A percentile compares a stretch with the other conserved stretches of the same genome.
phyloP scores from a whole-genome alignment of 2,113 vertebrate species.

The Urocynchramus pylzowi region DNA sequence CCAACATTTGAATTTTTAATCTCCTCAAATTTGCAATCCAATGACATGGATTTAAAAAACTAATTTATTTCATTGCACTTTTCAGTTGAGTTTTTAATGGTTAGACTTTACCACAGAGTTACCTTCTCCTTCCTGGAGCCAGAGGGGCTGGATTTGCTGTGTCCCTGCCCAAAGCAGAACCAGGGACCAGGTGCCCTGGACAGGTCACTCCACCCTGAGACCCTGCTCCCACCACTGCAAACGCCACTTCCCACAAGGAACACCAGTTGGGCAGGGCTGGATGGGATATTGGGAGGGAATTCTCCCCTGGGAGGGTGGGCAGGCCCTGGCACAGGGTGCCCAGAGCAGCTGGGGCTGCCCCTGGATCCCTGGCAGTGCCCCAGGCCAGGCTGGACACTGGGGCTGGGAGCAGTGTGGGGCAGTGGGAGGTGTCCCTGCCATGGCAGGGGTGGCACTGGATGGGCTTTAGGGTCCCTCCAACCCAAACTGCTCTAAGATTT shows the following conservation, averaged over 20 bases:
- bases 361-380: not conserved
- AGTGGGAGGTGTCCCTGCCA: not conserved
- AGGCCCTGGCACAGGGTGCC: not conserved
- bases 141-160: not conserved
- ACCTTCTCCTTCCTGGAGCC: not conserved
- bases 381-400: rapidly evolving
- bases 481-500: not conserved
- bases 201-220: not conserved
- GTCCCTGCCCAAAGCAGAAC: not conserved
- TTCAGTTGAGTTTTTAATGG: not conserved
- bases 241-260: not conserved
- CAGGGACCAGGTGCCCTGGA: not conserved
- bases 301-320: rapidly evolving
- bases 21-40: not conserved
- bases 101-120: not conserved
- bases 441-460: not conserved
- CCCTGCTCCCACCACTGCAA: not conserved
- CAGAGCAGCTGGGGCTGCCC: not conserved
- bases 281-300: not conserved
- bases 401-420: not conserved
- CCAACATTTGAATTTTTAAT: not conserved
- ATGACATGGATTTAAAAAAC: not conserved
- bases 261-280: rapidly evolving
- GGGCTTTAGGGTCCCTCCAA: not conserved
- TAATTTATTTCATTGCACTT: not conserved